phyloP scores from a whole-genome alignment of 2,888 invertebrate genomes.

The Taphrorychus bicolor region DNA sequence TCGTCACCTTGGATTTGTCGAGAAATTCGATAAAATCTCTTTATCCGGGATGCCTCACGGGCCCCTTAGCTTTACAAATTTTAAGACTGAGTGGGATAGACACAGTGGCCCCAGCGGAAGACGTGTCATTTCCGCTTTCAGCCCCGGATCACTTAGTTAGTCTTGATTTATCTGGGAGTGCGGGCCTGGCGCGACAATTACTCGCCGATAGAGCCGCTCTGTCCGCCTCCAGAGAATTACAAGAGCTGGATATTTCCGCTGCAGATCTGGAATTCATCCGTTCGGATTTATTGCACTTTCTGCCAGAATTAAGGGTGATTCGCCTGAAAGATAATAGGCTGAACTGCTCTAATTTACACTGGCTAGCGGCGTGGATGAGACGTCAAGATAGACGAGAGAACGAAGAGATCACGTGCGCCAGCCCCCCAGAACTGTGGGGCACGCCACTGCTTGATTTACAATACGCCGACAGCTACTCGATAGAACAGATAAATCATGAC shows the following conservation, averaged over 20 bases:
- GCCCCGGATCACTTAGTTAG: constrained; percentile 74
- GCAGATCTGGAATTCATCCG: constrained; percentile 70
- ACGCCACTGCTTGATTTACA: constrained; percentile 56
- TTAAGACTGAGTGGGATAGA: constrained; percentile 74
- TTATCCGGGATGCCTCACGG: constrained; percentile 71
- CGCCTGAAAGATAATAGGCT: constrained; percentile 75
- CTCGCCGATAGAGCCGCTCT: constrained; percentile 76
- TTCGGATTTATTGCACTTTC: constrained; percentile 71
- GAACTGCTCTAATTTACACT: constrained; percentile 72
- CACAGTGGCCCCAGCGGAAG: constrained; percentile 65
- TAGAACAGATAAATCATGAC: constrained; percentile 33
- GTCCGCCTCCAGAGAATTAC: constrained; percentile 73
- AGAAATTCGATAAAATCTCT: constrained; percentile 77
- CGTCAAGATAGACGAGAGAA: constrained; percentile 59
- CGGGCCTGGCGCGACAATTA: constrained; percentile 72
- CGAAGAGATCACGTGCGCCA: constrained; percentile 58
- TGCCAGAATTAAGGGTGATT: constrained; percentile 72
- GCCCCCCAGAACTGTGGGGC: constrained; percentile 56
- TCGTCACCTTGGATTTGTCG: constrained; percentile 84
- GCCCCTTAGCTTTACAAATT: constrained; percentile 70
- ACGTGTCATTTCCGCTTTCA: constrained; percentile 73
- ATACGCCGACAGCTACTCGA: constrained; percentile 43
- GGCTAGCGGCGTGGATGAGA: constrained; percentile 74
- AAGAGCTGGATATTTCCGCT: constrained; percentile 72
- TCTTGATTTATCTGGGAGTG: constrained; percentile 79